Percentiles rank a stretch among this genome's conserved stretches.
Conservation (phyloP, 2,888 invertebrate species). For the Leptinotarsa haldemani region DNA sequence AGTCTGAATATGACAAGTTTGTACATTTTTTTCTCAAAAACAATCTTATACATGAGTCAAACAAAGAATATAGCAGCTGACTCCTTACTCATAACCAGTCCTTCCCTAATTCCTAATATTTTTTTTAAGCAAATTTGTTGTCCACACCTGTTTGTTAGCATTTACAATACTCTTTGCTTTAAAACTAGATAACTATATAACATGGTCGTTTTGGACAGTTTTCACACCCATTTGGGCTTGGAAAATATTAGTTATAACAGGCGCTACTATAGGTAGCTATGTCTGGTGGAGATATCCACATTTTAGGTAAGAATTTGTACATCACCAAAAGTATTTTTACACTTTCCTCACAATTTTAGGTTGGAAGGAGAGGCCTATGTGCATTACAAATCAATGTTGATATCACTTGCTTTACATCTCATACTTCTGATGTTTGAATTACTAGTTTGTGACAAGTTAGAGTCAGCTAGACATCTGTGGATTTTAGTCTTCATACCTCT, state of each 20-base stretch:
- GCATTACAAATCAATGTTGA: conserved; percentile 98
- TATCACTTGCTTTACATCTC: conserved; percentile 93
- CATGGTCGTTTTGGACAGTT: conserved; percentile 96
- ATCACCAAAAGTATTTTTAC: conserved; percentile 2
- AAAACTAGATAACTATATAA: conserved; percentile 86
- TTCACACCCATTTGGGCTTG: conserved; percentile 98
- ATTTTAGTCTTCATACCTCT: conserved; percentile 94
- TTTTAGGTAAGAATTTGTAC: conserved; percentile 75
- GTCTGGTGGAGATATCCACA: conserved; percentile 98
- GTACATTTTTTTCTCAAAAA: no score
- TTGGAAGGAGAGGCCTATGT: conserved; percentile 95
- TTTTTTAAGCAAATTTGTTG: conserved; percentile 89
- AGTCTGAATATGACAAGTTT: no score
- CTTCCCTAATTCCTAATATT: no score
- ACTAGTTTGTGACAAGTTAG: conserved; percentile 94
- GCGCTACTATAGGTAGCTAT: conserved; percentile 91
- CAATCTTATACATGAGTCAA: no score
- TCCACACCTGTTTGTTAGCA: conserved; percentile 90
- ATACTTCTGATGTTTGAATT: conserved; percentile 96
- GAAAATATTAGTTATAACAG: conserved; percentile 91
- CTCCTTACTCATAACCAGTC: no score
- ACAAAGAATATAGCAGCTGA: no score
- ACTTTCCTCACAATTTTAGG: conserved; percentile 68
- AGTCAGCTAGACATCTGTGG: conserved; percentile 87
- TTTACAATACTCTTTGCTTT: conserved; percentile 93